phyloP scores from a whole-genome alignment of 1,140 invertebrate genomes.

The Caenorhabditis remanei region DNA sequence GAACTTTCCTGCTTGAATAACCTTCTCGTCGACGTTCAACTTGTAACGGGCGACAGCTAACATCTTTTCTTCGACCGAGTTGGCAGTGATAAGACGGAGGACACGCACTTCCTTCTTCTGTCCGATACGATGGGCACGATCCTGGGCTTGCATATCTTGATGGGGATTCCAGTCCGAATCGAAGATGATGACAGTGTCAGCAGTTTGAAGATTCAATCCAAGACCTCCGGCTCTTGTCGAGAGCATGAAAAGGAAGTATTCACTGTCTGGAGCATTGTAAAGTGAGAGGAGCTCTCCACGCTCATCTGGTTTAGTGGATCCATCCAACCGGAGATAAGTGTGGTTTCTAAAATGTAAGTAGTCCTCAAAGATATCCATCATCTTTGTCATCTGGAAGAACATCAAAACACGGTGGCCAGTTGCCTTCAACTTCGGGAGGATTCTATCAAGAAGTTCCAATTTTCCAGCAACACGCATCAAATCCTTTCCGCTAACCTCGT shows the following conservation, averaged over 20 bases:
- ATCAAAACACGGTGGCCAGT: constrained; percentile 92
- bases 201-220: constrained; percentile 96
- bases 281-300: constrained; percentile 83
- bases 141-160: constrained; percentile 88
- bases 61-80: constrained; percentile 96
- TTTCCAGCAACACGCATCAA: constrained; percentile 87
- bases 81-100: constrained; percentile 94
- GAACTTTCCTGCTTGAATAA: constrained; percentile 97
- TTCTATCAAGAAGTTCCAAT: constrained; percentile 95
- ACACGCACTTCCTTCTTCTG: constrained; percentile 93
- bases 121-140: constrained; percentile 96
- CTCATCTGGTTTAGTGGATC: constrained; percentile 97
- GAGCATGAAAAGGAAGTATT: constrained; percentile 94
- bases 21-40: constrained; percentile 97
- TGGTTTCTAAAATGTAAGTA: constrained; percentile 84
- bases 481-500: not conserved
- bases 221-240: constrained; percentile 96
- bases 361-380: constrained; percentile 99
- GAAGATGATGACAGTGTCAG: constrained; percentile 98
- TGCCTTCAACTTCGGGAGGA: constrained; percentile 92
- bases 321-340: constrained; percentile 85
- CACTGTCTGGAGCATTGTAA: constrained; percentile 90
- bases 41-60: constrained; percentile 88
- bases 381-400: constrained; percentile 99
- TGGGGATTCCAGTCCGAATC: constrained; percentile 99